Conservation (phyloP, 2,888 invertebrate genomes). For the Hemithea aestivaria region DNA sequence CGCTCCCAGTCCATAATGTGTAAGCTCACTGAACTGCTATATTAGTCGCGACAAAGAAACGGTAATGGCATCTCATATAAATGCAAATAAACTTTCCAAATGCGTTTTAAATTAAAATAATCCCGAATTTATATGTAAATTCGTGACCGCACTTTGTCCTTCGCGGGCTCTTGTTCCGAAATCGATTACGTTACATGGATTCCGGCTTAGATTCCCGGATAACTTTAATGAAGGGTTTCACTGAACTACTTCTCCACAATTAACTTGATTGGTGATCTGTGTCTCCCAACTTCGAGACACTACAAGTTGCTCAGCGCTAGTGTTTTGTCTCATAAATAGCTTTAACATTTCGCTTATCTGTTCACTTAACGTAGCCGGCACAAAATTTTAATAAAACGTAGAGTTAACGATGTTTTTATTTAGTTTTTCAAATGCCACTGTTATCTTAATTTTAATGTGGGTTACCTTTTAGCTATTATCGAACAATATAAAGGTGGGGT, state of each 20-base stretch:
- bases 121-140: constrained; percentile 76
- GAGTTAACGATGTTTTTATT: constrained; percentile 48
- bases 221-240: constrained; percentile 71
- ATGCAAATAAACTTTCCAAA: constrained; percentile 73
- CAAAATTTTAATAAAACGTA: constrained; percentile 45
- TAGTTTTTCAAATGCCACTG: constrained; percentile 46
- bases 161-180: constrained; percentile 66
- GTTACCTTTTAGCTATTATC: constrained; percentile 62
- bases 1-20: constrained; percentile 38
- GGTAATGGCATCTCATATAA: constrained; percentile 66
- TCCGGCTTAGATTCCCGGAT: constrained; percentile 65
- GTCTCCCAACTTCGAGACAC: constrained; percentile 1
- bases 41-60: constrained; percentile 67
- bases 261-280: constrained; percentile 51
- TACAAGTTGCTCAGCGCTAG: constrained; percentile 7
- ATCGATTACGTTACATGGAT: constrained; percentile 74
- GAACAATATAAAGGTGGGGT: constrained; percentile 45
- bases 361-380: constrained; percentile 38
- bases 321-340: constrained; percentile 16
- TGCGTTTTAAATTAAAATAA: constrained; percentile 77
- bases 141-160: constrained; percentile 73
- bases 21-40: constrained; percentile 62
- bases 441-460: constrained; percentile 68
- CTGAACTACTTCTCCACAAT: constrained; percentile 53
- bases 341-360: constrained; percentile 42